Base-by-base conservation (phyloP, 2,797 vertebrate genomes). In the Peromyscus melanophrys region DNA sequence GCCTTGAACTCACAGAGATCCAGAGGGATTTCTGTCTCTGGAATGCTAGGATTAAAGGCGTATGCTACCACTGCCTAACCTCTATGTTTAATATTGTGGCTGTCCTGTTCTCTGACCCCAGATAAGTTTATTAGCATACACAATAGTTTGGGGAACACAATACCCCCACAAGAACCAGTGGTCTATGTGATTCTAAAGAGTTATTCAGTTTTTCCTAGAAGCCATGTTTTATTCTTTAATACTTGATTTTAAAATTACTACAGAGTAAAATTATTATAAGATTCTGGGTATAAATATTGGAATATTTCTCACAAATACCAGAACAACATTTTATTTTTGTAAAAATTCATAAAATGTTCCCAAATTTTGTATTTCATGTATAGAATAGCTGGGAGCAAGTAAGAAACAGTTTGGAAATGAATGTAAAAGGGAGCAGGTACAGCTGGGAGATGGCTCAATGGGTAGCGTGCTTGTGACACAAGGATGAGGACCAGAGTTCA, bases 171-270 rank as follows among this genome's bases (percentile, higher is more conserved):
- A 85, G 31, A 85, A 49, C 6, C 61, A 85, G 75, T 78, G 80
- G 13, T 63, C 25, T 67, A 6, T 55, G n/a, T 63, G 29, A 76
- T 49, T 78, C 34, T 78, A 85, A 73, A 78, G 17, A 94, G 46
- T 78, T 90, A 86, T 67, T 73, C 17, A 78, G 61, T 73, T 83
- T n/a, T 92, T 52, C 19, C 37, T 95, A 11, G 13, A 67, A 90
- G 25, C 67, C 29, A 52, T 89, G 21, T 94, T 81, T 83, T 92
- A 69, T 95, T 71, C 95, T 16, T 90, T 37, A 93, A 52, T 82
- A 85, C 83, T 52, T 95, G 90, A 93, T 84, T 86, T 94, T 94
- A 94, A 93, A 92, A 14, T 46, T 93, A 73, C 61, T 87, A 75
- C 57, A n/a, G 0, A 81, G 21, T 76, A n/a, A 88, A 95, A 96